Conservation (phyloP, 2,888 invertebrate species). For the Chamaedrilus cognettii region DNA sequence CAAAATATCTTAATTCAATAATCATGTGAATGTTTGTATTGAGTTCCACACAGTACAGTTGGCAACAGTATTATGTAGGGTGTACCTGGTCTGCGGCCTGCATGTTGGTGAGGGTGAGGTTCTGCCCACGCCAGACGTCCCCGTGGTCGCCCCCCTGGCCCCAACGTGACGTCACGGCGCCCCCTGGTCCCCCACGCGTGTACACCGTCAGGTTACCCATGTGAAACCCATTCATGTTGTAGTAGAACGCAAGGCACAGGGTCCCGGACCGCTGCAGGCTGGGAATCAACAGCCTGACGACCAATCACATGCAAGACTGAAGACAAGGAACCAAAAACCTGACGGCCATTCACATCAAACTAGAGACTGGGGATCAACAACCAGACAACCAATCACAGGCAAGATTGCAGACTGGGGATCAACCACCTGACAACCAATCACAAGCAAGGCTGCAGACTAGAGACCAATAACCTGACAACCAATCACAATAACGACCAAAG, state of each 20-base stretch:
- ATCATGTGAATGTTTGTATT: too few relatives aligned
- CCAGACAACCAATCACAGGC: too few relatives aligned
- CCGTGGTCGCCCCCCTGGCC: slow-evolving; percentile 8
- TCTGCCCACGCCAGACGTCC: background rate
- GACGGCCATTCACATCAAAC: background rate
- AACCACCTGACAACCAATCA: too few relatives aligned
- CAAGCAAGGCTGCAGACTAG: too few relatives aligned
- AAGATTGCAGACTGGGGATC: too few relatives aligned
- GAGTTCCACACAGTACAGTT: too few relatives aligned
- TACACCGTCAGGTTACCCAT: slow-evolving; percentile 16
- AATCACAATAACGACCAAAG: too few relatives aligned
- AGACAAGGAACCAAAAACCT: too few relatives aligned
- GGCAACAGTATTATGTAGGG: background rate
- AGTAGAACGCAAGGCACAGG: slow-evolving; percentile 13
- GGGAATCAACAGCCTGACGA: slow-evolving; percentile 6
- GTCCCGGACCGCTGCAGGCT: slow-evolving; percentile 2
- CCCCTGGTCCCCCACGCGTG: background rate
- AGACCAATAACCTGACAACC: too few relatives aligned
- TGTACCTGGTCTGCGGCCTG: background rate
- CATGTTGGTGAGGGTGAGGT: background rate
- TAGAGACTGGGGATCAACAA: too few relatives aligned
- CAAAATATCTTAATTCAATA: too few relatives aligned
- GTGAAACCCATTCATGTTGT: slow-evolving; percentile 22
- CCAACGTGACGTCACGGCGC: background rate
- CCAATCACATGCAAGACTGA: background rate